Conservation (phyloP, 2,888 invertebrate species). For the Coecobrya sp. region DNA sequence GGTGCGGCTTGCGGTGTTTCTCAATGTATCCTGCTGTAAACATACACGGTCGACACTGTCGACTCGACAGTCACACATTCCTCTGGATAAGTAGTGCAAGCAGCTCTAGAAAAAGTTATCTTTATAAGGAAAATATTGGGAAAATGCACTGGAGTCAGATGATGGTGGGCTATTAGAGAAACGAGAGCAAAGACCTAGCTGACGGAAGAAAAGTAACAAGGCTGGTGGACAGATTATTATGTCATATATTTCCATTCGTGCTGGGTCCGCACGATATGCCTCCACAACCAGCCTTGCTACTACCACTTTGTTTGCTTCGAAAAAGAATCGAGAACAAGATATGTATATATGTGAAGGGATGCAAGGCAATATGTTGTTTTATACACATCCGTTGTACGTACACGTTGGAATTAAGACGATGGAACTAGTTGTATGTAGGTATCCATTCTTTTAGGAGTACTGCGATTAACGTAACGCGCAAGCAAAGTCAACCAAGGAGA, state of each 20-base stretch:
- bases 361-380: conserved; percentile 47
- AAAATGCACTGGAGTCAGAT: background rate
- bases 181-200: background rate
- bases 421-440: background rate
- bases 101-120: background rate
- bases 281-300: background rate
- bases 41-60: background rate
- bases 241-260: background rate
- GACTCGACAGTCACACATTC: background rate
- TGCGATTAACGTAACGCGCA: conserved; percentile 57
- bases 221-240: conserved; percentile 7
- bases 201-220: conserved; percentile 10
- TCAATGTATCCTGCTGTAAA: background rate
- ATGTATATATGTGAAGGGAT: conserved; percentile 36
- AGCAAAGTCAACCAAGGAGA: conserved; percentile 13
- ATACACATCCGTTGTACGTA: conserved; percentile 10
- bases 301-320: background rate
- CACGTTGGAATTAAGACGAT: conserved; percentile 34
- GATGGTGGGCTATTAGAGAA: background rate
- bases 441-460: background rate
- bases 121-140: conserved; percentile 11
- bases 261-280: background rate
- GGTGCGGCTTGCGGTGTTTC: conserved; percentile 24
- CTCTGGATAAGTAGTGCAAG: background rate
- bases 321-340: background rate